Base-by-base conservation (phyloP, 2,888 invertebrate genomes). In the Epinotia ramella region DNA sequence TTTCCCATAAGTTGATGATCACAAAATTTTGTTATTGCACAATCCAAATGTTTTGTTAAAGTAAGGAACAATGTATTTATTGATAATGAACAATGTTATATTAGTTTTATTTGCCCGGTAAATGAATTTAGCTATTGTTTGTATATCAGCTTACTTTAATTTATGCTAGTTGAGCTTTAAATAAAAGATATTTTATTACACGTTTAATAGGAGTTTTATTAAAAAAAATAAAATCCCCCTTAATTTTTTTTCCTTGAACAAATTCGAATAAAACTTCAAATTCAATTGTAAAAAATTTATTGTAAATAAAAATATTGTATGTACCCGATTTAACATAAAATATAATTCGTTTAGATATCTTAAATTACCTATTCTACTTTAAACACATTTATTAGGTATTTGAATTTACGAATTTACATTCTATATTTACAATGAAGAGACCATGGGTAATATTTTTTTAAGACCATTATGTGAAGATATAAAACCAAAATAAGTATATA, bases 131-230 rank as follows among this genome's bases (percentile, higher is more conserved):
- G 83, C 83, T 81, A 73, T 78, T 78, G 79, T 83, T 83, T 82
- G 78, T 82, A 81, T 66, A 85, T 80, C 79, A 78, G 79, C 83
- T 84, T 82, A 69, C 82, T 81, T 88, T 90, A 88, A 88, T 89
- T 88, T 88, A 90, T 90, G 91, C 90, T 91, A 90, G 89, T 90
- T 90, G 86, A 90, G 90, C 89, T 91, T 90, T 89, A 89, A 79
- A 88, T 90, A 90, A 89, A 90, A 83, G 79, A 87, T 89, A 89
- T 88, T 89, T 89, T 89, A 89, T 89, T 87, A 89, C 87, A 84
- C 84, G 89, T 89, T 89, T 83, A 68, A 83, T 81, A 77, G 11
- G 80, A 67, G 83, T 89, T 87, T 89, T 82, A 84, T 81, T 80
- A 56, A 16, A 65, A 40, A 28, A 3, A 13, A 0, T 1, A 20